These are phyloP conservation scores for Glyptemys insculpta DNA, from an alignment of 2,797 vertebrate species.

Conservation along the genomic window DNA sequence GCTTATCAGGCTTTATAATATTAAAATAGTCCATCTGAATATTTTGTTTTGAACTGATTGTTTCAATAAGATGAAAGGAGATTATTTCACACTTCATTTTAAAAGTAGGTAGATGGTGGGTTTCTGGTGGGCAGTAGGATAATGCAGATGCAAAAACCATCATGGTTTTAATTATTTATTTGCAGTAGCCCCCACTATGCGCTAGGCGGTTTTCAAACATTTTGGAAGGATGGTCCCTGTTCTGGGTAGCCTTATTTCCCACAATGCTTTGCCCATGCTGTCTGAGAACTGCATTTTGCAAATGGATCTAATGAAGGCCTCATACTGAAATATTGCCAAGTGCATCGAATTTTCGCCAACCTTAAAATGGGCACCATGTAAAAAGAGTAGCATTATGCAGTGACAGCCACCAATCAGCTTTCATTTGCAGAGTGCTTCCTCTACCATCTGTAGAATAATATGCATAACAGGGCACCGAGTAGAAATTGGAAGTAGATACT, in stretches of 20 bases:
- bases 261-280: not conserved
- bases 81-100: not conserved
- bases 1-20: not conserved
- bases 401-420: conserved; percentile 50
- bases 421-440: conserved; percentile 27
- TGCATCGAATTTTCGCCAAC: not conserved
- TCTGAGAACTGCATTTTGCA: not conserved
- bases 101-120: not conserved
- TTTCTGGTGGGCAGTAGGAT: not conserved
- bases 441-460: not conserved
- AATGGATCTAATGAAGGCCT: not conserved
- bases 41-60: conserved; percentile 5
- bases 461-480: not conserved
- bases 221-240: not conserved
- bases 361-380: not conserved
- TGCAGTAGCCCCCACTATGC: not conserved
- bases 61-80: not conserved
- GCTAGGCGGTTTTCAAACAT: not conserved
- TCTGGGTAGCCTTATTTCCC: not conserved
- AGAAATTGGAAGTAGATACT: conserved; percentile 14
- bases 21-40: not conserved
- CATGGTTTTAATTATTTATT: not conserved
- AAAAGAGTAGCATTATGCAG: not conserved
- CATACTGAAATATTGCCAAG: not conserved
- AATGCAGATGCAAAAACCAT: not conserved